Evolutionary conservation across 2,797 vertebrate genomes (phyloP).

Genomic region (Pitangus sulphuratus): DNA sequence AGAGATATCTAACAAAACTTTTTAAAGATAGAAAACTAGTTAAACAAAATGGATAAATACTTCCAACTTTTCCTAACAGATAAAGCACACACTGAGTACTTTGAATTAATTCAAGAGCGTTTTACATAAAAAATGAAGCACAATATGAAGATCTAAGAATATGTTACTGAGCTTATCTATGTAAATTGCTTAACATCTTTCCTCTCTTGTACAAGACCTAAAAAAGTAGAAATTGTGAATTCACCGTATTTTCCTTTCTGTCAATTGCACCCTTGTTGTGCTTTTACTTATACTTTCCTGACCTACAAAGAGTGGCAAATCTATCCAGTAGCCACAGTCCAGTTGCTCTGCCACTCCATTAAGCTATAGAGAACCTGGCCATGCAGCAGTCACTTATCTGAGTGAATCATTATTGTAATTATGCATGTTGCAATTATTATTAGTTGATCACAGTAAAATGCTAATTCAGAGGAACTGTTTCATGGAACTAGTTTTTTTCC

Average conservation of each 20-base stretch:
- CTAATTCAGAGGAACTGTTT: background rate
- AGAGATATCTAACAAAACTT: conserved; percentile 12
- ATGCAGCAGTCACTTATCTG: background rate
- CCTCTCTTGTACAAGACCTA: background rate
- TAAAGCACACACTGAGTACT: conserved; percentile 16
- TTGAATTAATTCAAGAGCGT: conserved; percentile 34
- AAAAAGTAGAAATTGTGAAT: background rate
- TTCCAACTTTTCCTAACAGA: conserved; percentile 41
- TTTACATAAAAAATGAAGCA: conserved; percentile 49
- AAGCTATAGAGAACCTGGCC: background rate
- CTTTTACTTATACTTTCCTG: background rate
- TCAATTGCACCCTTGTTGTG: background rate
- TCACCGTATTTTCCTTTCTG: background rate
- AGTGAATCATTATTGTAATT: background rate
- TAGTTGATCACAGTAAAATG: conserved; percentile 2
- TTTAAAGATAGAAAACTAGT: conserved; percentile 32
- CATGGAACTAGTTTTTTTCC: background rate
- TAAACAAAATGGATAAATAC: conserved; percentile 47
- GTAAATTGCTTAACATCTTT: conserved; percentile 43
- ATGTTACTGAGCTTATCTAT: conserved; percentile 35
- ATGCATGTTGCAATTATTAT: background rate
- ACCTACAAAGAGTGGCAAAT: background rate
- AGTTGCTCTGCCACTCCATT: background rate
- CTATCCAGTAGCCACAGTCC: background rate
- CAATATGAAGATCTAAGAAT: conserved; percentile 37